These are phyloP conservation scores for Oreochromis niloticus DNA, from an alignment of 2,113 vertebrate species.

Conservation along the genomic window DNA sequence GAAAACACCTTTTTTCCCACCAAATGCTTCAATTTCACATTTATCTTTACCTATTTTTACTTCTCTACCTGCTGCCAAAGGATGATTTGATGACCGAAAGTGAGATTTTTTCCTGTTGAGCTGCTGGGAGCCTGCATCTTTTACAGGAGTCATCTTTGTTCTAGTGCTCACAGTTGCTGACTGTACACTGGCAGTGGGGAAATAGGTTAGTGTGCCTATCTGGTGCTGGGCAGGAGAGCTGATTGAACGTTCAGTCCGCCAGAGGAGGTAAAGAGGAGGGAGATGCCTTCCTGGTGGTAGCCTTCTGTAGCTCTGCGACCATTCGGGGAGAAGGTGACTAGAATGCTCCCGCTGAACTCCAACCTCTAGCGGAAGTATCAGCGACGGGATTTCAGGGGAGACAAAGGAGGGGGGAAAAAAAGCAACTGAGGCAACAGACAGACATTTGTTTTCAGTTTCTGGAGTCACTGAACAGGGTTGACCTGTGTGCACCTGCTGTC, in stretches of 20 bases:
- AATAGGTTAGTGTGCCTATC: conserved; percentile 68
- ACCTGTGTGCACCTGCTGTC: conserved; percentile 8
- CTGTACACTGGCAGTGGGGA: conserved; percentile 35
- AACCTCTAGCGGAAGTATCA: conserved; percentile 28
- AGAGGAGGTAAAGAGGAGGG: conserved; percentile 30
- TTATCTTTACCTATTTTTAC: not conserved
- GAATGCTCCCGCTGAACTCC: conserved; percentile 30
- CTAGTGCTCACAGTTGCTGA: conserved; percentile 40
- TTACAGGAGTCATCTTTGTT: conserved; percentile 59
- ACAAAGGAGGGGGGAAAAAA: not conserved
- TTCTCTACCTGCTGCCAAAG: not conserved
- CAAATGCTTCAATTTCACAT: not conserved
- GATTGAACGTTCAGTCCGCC: conserved; percentile 8
- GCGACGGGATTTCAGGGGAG: not conserved
- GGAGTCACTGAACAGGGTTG: not conserved
- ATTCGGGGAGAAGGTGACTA: not conserved
- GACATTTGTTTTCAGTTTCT: not conserved
- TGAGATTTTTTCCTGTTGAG: not conserved
- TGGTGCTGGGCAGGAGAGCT: conserved; percentile 33
- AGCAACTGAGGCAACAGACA: not conserved
- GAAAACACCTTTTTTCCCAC: not conserved
- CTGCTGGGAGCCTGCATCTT: not conserved
- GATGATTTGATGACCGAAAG: conserved; percentile 9
- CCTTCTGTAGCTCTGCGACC: conserved; percentile 1
- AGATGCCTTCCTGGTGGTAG: conserved; percentile 44